Conservation (phyloP, 2,888 invertebrate genomes). For the Lucinisca nassula region DNA sequence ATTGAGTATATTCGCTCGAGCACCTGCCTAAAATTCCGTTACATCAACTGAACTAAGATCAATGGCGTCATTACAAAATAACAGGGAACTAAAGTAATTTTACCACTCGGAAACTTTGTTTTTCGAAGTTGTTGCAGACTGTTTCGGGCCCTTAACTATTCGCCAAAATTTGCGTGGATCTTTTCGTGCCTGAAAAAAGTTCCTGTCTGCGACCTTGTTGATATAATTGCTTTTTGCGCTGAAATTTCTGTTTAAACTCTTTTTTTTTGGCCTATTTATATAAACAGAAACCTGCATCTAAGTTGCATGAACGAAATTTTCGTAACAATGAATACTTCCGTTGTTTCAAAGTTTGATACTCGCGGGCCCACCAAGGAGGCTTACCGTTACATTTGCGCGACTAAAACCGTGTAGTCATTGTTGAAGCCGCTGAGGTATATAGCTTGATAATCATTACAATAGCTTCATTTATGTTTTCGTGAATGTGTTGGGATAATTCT, state of each 20-base stretch:
- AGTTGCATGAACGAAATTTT: background rate
- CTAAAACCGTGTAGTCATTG: background rate
- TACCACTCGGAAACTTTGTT: background rate
- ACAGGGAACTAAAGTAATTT: background rate
- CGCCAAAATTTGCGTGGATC: background rate
- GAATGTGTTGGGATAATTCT: background rate
- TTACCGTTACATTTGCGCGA: background rate
- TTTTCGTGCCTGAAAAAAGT: background rate
- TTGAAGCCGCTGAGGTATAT: background rate
- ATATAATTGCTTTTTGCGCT: background rate
- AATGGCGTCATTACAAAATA: background rate
- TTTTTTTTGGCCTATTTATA: background rate
- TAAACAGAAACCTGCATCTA: background rate
- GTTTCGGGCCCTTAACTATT: background rate
- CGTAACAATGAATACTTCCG: constrained; percentile 8
- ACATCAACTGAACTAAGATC: no score
- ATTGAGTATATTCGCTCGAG: background rate
- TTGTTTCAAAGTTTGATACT: background rate
- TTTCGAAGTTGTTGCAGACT: background rate
- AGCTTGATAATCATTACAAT: background rate
- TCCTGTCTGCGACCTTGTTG: background rate
- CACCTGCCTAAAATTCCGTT: background rate
- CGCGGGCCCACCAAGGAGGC: background rate
- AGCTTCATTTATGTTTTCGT: constrained; percentile 2
- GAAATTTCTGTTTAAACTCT: background rate